Evolutionary conservation across 2,797 vertebrate genomes (phyloP).

Genomic region (Sitta carolinensis): DNA sequence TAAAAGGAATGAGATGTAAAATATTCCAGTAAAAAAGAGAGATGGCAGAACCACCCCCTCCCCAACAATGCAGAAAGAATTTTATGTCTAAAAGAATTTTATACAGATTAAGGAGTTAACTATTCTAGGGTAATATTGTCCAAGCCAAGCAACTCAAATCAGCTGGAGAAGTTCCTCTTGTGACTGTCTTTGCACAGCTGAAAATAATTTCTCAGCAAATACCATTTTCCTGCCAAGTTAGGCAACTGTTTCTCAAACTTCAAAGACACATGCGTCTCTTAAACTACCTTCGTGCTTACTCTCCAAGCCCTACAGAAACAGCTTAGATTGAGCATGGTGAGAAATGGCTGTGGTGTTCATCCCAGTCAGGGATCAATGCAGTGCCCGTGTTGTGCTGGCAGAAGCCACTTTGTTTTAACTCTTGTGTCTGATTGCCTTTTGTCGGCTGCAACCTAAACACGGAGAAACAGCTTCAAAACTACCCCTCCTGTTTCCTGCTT

Average conservation of each 20-base stretch:
- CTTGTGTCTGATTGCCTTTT: background rate
- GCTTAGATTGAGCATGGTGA: background rate
- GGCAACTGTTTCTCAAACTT: background rate
- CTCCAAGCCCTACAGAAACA: background rate
- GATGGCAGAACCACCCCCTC: background rate
- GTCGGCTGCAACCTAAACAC: background rate
- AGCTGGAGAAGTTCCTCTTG: background rate
- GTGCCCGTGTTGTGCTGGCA: background rate
- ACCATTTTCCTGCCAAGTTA: background rate
- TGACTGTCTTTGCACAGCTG: background rate
- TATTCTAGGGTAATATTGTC: background rate
- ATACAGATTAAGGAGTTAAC: background rate
- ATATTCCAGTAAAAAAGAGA: background rate
- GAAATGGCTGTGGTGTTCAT: background rate
- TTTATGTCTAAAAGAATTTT: background rate
- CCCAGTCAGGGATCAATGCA: background rate
- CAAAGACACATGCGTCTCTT: background rate
- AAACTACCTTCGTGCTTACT: background rate
- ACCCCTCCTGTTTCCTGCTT: background rate
- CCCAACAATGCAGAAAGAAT: background rate
- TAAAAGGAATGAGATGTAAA: background rate
- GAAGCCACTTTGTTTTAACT: background rate
- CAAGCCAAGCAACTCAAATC: background rate
- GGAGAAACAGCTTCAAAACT: background rate
- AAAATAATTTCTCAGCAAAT: background rate